phyloP scores from a whole-genome alignment of 2,888 invertebrate genomes.

The Gibbula magus region DNA sequence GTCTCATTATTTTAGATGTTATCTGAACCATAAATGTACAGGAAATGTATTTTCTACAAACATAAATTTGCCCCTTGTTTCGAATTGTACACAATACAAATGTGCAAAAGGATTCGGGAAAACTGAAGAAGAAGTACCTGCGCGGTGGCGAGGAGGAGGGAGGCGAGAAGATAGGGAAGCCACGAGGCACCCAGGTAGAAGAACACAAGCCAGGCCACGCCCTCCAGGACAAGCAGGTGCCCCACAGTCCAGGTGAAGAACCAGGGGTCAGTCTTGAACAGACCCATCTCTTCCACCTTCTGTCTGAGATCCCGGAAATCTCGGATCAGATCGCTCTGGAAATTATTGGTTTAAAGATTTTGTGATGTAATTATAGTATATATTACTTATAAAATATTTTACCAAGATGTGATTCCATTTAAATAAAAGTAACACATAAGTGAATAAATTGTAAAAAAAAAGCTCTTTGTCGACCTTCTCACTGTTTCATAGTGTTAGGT shows the following conservation, averaged over 20 bases:
- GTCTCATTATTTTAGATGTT: no score
- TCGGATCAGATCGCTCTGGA: constrained; percentile 53
- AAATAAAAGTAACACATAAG: neutral
- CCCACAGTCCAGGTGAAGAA: constrained; percentile 60
- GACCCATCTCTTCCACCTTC: constrained; percentile 61
- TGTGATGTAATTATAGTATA: neutral
- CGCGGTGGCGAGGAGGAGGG: constrained; percentile 56
- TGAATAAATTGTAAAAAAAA: neutral
- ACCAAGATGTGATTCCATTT: neutral
- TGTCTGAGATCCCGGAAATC: constrained; percentile 67
- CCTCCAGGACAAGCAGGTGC: constrained; percentile 64
- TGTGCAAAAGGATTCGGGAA: no score
- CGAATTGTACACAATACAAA: no score
- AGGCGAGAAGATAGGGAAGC: constrained; percentile 57
- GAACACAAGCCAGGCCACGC: constrained; percentile 56
- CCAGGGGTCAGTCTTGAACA: constrained; percentile 55
- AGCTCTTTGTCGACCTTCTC: no score
- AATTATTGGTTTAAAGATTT: neutral
- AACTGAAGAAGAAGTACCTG: constrained; percentile 61
- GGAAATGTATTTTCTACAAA: no score
- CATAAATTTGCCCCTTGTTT: no score
- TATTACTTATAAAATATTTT: neutral
- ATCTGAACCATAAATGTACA: no score
- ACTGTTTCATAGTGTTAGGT: no score
- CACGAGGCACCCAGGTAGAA: constrained; percentile 59